Base-by-base conservation (phyloP, 2,888 invertebrate species). In the Clitarchus hookeri region DNA sequence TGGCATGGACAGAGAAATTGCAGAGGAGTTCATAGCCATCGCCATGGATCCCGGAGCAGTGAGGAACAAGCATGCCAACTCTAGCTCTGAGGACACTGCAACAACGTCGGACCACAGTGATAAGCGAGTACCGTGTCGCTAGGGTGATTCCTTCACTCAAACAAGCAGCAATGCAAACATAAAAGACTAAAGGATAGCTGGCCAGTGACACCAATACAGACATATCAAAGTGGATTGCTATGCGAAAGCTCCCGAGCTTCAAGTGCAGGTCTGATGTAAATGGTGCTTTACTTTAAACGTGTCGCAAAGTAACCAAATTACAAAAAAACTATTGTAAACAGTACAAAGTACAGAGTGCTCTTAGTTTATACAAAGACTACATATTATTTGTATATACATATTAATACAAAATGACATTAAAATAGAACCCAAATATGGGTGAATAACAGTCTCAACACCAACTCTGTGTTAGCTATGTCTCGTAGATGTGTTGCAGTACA, bases 11-110 rank as follows among this genome's bases (percentile, higher is more conserved):
- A 87, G 91, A 26, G 90, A 90, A 86, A 90, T 91, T 25, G 92
- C 91, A 0, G 91, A 92, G 87, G 91, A 91, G 88, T 91, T 91
- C 88, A 92, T 92, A 85, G 89, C 90, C 9, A 90, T 90, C 44
- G 90, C 91, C 13, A 91, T 92, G 91, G 90, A 90, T 84, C 90
- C 90, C 19, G 87, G 87, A 36, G 36, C 36, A 36, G 36, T 36
- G 36, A 36, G 36, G 36, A 36, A 4, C 48, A 85, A 44, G 85
- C 85, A 54, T 0, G 16, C 26, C 9, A 12, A 25, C 11, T 53
- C 27, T 16, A 78, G 78, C 27, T 27, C 82, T 19, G 82, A 82
- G 11, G 82, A 82, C 82, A 82, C 25, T 23, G 27, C 79, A 23
- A 79, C 79, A 13, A 79, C 79, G 79, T 79, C 79, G 4, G 79